Conservation (phyloP, 2,797 vertebrate genomes). For the Oryzias dopingdopingensis region DNA sequence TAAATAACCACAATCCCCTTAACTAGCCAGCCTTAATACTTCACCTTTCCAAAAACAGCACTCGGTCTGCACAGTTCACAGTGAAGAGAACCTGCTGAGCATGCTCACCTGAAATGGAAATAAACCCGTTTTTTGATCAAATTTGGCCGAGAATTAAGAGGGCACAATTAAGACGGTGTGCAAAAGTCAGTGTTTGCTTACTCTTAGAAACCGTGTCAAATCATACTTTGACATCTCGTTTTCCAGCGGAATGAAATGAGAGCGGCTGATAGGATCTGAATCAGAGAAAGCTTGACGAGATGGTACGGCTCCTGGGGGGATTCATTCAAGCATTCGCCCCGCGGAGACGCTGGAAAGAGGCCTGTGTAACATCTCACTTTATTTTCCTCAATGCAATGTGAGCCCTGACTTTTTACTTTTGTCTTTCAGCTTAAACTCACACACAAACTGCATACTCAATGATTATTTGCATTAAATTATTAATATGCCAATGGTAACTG, state of each 20-base stretch:
- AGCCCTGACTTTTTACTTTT: conserved; percentile 75
- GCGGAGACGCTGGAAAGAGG: conserved; percentile 65
- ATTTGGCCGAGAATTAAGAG: conserved; percentile 20
- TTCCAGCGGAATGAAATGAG: conserved; percentile 50
- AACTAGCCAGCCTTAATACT: conserved; percentile 12
- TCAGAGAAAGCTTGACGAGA: conserved; percentile 64
- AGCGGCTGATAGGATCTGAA: conserved; percentile 60
- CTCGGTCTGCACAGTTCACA: background rate
- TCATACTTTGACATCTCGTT: conserved; percentile 63
- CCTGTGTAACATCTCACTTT: conserved; percentile 73
- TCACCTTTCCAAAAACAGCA: conserved; percentile 19
- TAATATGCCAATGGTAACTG: conserved; percentile 75
- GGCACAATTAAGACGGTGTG: conserved; percentile 35
- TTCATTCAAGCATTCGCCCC: conserved; percentile 67
- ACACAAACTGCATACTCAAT: conserved; percentile 76
- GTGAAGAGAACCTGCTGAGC: background rate
- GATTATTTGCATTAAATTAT: conserved; percentile 80
- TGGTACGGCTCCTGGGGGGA: conserved; percentile 67
- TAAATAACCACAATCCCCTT: conserved; percentile 15
- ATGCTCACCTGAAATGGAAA: conserved; percentile 10
- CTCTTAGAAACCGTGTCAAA: conserved; percentile 61
- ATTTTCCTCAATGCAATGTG: conserved; percentile 73
- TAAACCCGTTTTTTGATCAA: conserved; percentile 30
- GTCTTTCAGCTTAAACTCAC: conserved; percentile 77
- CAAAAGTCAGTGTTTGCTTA: conserved; percentile 50